phyloP scores from a whole-genome alignment of 1,140 invertebrate species.

The Ips typographus region DNA sequence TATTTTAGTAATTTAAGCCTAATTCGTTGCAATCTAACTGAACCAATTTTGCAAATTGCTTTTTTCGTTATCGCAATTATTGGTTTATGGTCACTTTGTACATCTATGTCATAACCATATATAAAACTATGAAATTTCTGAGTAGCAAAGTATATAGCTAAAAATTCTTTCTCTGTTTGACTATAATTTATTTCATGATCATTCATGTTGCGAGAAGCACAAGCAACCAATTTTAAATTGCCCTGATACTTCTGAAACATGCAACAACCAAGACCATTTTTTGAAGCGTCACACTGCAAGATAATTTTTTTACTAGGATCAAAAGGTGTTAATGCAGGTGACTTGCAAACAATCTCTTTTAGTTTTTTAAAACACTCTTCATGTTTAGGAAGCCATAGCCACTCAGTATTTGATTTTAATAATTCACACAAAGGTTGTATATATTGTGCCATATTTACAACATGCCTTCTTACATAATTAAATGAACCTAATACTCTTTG shows the following conservation, averaged over 20 bases:
- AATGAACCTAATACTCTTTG: no score
- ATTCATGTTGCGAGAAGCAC: background rate
- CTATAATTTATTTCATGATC: slow-evolving; percentile 1
- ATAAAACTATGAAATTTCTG: slow-evolving; percentile 3
- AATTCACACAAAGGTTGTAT: no score
- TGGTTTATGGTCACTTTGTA: background rate
- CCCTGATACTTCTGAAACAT: background rate
- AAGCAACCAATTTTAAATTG: background rate
- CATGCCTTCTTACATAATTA: no score
- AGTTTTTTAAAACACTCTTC: background rate
- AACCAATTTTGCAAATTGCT: background rate
- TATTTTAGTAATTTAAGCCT: background rate
- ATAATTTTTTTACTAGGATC: background rate
- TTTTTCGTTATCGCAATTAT: background rate
- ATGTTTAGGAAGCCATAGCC: background rate
- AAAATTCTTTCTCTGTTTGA: background rate
- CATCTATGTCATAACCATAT: background rate
- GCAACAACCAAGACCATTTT: background rate
- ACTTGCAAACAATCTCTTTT: background rate
- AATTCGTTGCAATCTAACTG: background rate
- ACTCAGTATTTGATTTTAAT: background rate
- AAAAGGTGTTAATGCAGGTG: background rate
- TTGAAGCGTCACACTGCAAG: background rate
- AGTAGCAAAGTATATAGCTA: background rate
- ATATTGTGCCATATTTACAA: no score